These are phyloP conservation scores for Alcedo atthis DNA, from an alignment of 2,797 vertebrate genomes.

Conservation along the genomic window DNA sequence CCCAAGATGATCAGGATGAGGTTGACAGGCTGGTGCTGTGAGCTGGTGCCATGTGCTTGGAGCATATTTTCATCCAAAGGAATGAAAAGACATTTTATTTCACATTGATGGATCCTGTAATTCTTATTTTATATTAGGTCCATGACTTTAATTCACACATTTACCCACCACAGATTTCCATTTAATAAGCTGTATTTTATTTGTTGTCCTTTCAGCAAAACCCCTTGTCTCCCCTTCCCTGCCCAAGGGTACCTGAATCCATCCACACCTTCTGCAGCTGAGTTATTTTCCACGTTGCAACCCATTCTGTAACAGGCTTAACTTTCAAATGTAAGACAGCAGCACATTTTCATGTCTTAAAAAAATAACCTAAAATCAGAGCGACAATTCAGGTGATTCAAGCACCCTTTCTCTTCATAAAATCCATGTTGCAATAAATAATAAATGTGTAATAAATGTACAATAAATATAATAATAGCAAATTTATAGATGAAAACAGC, in stretches of 20 bases:
- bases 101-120: not conserved
- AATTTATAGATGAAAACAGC: too few relatives aligned
- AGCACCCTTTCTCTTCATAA: not conserved
- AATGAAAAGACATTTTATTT: not conserved
- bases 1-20: not conserved
- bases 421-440: not conserved
- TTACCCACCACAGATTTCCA: not conserved
- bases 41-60: too few relatives aligned
- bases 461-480: too few relatives aligned
- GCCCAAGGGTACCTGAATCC: not conserved
- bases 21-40: not conserved
- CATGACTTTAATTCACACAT: not conserved
- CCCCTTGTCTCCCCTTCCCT: not conserved
- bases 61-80: not conserved
- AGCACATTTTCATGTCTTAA: rapidly evolving
- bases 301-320: not conserved
- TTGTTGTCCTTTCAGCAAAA: not conserved
- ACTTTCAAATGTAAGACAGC: not conserved
- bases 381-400: not conserved
- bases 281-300: not conserved
- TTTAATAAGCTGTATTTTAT: not conserved
- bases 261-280: not conserved
- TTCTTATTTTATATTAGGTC: not conserved
- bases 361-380: not conserved
- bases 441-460: too few relatives aligned